A percentile compares a stretch with the other conserved stretches of the same genome.
phyloP scores from a whole-genome alignment of 2,797 vertebrate genomes.

The Semaprochilodus insignis region DNA sequence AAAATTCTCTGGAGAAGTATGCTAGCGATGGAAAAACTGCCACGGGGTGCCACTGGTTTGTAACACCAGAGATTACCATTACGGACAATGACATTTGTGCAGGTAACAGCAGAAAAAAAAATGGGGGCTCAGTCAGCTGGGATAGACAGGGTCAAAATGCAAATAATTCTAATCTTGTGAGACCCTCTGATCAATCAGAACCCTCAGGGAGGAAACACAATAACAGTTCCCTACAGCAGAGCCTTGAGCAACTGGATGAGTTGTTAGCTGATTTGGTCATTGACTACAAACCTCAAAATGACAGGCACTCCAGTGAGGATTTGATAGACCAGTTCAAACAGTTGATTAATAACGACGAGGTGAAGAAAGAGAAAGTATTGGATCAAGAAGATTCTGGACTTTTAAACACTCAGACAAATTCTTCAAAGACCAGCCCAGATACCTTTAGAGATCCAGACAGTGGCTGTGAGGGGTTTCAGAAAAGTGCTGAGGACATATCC shows the following conservation, averaged over 20 bases:
- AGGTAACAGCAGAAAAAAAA: constrained; percentile 74
- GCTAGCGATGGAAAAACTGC: constrained; percentile 76
- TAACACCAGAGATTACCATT: constrained; percentile 97
- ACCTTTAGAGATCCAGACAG: constrained; percentile 79
- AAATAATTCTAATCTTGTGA: constrained; percentile 62
- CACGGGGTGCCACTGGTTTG: constrained; percentile 87
- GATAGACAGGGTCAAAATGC: constrained; percentile 65
- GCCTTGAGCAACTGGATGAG: constrained; percentile 93
- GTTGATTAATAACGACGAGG: constrained; percentile 80
- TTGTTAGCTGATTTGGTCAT: constrained; percentile 94
- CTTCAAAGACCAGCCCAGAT: constrained; percentile 75
- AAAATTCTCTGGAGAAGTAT: constrained; percentile 89
- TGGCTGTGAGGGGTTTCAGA: constrained; percentile 80
- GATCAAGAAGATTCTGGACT: constrained; percentile 72
- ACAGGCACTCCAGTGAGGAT: constrained; percentile 78
- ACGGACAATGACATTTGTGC: constrained; percentile 93
- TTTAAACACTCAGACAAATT: constrained; percentile 82
- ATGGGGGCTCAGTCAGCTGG: constrained; percentile 74
- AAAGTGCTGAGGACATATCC: constrained; percentile 84
- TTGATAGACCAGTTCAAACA: constrained; percentile 88
- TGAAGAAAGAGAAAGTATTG: constrained; percentile 67
- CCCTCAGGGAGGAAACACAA: constrained; percentile 79
- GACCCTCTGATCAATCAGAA: constrained; percentile 60
- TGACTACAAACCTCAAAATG: constrained; percentile 88
- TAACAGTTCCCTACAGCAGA: constrained; percentile 87